These are phyloP conservation scores for Enteromius fasciolatus DNA, from an alignment of 2,797 vertebrate genomes.

Conservation along the genomic window DNA sequence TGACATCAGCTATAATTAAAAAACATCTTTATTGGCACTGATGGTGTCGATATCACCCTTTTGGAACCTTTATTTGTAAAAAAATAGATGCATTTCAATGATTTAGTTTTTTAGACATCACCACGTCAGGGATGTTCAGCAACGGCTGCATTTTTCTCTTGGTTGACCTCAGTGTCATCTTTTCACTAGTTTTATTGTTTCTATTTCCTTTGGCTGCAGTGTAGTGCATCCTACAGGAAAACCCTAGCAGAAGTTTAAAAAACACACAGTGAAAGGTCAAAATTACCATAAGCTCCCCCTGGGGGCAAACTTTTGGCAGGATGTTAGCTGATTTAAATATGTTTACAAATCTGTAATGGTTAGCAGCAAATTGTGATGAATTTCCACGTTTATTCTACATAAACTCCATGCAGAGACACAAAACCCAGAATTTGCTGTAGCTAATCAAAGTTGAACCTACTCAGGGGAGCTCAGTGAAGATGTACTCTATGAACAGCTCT, in stretches of 20 bases:
- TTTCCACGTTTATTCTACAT: not conserved
- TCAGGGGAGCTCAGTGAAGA: slow-evolving; percentile 35
- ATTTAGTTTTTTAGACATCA: not conserved
- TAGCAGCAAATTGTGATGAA: not conserved
- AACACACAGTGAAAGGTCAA: slow-evolving; percentile 68
- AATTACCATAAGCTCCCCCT: slow-evolving; percentile 7
- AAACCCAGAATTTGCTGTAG: not conserved
- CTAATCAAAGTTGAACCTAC: slow-evolving; percentile 12
- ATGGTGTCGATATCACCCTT: not conserved
- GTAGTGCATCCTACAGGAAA: slow-evolving; percentile 65
- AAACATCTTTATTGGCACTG: not conserved
- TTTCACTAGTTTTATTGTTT: slow-evolving; percentile 38
- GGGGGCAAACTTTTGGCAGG: not conserved
- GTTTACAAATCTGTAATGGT: not conserved
- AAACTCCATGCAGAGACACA: not conserved
- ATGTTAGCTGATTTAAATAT: not conserved
- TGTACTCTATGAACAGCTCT: slow-evolving; percentile 31
- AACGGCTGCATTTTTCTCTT: slow-evolving; percentile 26
- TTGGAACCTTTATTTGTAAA: not conserved
- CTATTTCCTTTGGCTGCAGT: slow-evolving; percentile 47
- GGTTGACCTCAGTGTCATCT: slow-evolving; percentile 35
- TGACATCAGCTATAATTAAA: not conserved
- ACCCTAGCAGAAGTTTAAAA: slow-evolving; percentile 61
- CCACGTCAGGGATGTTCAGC: not conserved
- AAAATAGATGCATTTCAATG: not conserved